Conservation (phyloP, 2,888 invertebrate genomes). For the Hetaerina titia region DNA sequence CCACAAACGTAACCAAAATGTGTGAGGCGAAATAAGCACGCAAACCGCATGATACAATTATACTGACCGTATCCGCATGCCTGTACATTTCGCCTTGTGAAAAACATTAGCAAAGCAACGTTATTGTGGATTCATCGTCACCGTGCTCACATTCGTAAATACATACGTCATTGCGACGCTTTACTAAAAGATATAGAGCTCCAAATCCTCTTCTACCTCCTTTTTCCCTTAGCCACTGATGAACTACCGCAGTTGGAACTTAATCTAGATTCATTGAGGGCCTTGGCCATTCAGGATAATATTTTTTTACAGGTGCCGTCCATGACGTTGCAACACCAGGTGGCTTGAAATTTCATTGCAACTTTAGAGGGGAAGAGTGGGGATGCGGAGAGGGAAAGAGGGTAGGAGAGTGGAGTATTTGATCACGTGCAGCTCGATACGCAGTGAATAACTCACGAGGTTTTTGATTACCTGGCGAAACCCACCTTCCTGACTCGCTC, state of each 20-base stretch:
- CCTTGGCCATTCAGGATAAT: not conserved
- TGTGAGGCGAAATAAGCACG: no score
- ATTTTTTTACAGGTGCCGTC: not conserved
- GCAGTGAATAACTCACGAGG: constrained; percentile 35
- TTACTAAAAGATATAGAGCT: not conserved
- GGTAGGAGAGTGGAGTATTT: not conserved
- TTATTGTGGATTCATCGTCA: not conserved
- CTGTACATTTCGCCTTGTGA: not conserved
- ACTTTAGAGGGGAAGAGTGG: not conserved
- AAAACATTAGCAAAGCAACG: not conserved
- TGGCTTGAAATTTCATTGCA: not conserved
- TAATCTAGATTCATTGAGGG: constrained; percentile 27
- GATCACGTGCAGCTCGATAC: constrained; percentile 9
- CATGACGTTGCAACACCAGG: not conserved
- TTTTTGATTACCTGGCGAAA: constrained; percentile 12
- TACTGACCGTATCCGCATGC: not conserved
- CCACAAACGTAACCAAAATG: no score
- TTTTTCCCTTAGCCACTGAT: not conserved
- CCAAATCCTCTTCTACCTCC: not conserved
- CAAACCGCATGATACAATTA: no score
- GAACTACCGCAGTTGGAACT: not conserved
- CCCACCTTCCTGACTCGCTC: not conserved
- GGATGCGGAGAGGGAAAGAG: not conserved
- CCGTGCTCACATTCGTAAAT: not conserved
- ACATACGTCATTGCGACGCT: not conserved